Percentiles rank a stretch among this genome's conserved stretches.
Conservation (phyloP, 2,113 vertebrate species). For the Mormyrus lacerda region DNA sequence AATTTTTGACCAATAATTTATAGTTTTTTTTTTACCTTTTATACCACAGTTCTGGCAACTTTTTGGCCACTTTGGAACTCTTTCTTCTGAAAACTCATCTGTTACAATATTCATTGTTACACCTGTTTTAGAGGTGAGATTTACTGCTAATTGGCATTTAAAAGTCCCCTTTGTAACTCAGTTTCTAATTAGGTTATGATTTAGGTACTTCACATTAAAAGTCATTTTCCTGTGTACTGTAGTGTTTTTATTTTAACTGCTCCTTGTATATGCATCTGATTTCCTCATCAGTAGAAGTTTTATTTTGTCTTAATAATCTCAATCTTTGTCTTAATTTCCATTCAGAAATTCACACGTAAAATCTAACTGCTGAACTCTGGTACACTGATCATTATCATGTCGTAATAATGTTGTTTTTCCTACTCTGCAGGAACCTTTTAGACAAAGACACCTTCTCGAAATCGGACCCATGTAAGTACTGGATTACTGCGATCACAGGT, state of each 20-base stretch:
- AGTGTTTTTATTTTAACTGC: background rate
- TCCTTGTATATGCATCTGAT: background rate
- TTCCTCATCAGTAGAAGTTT: background rate
- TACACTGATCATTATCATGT: background rate
- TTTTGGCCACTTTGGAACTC: background rate
- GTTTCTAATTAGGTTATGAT: background rate
- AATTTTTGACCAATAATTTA: background rate
- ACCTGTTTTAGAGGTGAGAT: background rate
- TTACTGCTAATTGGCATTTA: background rate
- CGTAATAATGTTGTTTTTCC: slow-evolving; percentile 11
- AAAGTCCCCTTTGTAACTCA: background rate
- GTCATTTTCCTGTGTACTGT: background rate
- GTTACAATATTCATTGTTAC: background rate
- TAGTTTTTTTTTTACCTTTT: background rate
- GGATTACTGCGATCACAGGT: background rate
- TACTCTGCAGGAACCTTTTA: slow-evolving; percentile 71
- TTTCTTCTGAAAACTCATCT: background rate
- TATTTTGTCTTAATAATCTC: background rate
- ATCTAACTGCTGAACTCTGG: background rate
- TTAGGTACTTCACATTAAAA: background rate
- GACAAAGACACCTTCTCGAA: slow-evolving; percentile 97
- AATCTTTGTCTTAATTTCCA: background rate
- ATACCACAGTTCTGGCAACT: background rate
- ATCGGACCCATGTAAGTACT: slow-evolving; percentile 85
- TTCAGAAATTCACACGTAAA: background rate